phyloP scores from a whole-genome alignment of 2,797 vertebrate species.

The Australoheros facetus region DNA sequence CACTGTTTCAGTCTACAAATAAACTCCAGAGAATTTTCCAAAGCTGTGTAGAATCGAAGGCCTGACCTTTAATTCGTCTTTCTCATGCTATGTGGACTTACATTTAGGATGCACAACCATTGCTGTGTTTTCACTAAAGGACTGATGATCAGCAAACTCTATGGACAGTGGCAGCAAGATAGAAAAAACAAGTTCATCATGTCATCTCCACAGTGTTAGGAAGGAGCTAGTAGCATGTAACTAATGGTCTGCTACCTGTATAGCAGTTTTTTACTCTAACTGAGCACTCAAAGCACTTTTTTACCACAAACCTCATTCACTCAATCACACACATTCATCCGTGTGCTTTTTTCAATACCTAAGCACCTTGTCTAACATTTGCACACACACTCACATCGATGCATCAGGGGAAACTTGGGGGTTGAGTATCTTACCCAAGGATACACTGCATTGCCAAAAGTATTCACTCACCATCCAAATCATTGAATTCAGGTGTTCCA shows the following conservation, averaged over 20 bases:
- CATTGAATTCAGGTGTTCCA: no score
- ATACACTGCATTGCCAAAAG: not conserved
- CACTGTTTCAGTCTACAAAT: conserved; percentile 76
- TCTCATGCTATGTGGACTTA: conserved; percentile 64
- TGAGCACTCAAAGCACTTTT: no score
- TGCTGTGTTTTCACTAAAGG: not conserved
- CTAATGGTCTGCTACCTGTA: not conserved
- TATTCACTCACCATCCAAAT: no score
- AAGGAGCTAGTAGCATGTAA: not conserved
- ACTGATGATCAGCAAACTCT: not conserved
- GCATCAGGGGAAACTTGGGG: rapidly evolving
- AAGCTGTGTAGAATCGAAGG: conserved; percentile 63
- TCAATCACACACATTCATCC: not conserved
- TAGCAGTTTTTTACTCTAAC: not conserved
- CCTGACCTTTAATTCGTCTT: conserved; percentile 61
- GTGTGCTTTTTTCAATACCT: not conserved
- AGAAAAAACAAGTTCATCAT: not conserved
- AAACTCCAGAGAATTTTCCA: conserved; percentile 81
- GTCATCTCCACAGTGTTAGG: not conserved
- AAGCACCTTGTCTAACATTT: not conserved
- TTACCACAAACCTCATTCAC: no score
- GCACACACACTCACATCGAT: not conserved
- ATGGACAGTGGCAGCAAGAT: not conserved
- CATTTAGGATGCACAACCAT: conserved; percentile 12
- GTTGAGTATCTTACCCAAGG: not conserved